These are phyloP conservation scores for Zoroaster sp. DNA, from an alignment of 53 echinoderm and acorn worm species.

Conservation along the genomic window DNA sequence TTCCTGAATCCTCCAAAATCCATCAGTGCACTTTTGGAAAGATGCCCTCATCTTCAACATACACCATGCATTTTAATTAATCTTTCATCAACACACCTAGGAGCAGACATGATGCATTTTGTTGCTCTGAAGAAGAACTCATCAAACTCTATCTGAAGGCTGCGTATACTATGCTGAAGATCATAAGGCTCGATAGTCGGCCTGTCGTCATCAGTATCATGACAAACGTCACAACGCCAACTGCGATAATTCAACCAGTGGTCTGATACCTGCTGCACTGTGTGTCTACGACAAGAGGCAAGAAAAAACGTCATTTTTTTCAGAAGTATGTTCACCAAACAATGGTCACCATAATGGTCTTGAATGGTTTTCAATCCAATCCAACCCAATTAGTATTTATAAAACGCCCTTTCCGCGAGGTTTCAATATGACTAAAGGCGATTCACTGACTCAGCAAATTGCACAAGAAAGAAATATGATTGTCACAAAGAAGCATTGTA, in stretches of 20 bases:
- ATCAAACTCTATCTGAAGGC: constrained; percentile 88
- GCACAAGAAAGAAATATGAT: no score
- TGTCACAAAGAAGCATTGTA: no score
- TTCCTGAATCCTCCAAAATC: no score
- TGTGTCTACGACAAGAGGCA: constrained; percentile 57
- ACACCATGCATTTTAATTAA: no score
- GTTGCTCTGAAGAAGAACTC: constrained; percentile 91
- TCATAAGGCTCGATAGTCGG: constrained; percentile 49
- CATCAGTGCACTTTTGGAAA: no score
- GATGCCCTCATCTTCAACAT: no score
- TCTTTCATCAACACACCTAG: no score
- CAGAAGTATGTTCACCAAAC: background rate
- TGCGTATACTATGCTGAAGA: constrained; percentile 54
- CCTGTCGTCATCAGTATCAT: constrained; percentile 39
- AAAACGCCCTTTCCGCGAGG: background rate
- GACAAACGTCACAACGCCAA: constrained; percentile 64
- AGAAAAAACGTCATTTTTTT: background rate
- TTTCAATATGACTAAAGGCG: no score
- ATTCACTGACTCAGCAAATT: no score
- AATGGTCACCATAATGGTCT: background rate
- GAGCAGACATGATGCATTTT: constrained; percentile 84
- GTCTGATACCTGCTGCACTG: constrained; percentile 89
- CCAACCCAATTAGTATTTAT: no score
- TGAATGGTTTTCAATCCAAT: no score
- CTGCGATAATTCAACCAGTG: constrained; percentile 85